Conservation (phyloP, 2,113 vertebrate genomes). For the Eudyptes chrysolophus region DNA sequence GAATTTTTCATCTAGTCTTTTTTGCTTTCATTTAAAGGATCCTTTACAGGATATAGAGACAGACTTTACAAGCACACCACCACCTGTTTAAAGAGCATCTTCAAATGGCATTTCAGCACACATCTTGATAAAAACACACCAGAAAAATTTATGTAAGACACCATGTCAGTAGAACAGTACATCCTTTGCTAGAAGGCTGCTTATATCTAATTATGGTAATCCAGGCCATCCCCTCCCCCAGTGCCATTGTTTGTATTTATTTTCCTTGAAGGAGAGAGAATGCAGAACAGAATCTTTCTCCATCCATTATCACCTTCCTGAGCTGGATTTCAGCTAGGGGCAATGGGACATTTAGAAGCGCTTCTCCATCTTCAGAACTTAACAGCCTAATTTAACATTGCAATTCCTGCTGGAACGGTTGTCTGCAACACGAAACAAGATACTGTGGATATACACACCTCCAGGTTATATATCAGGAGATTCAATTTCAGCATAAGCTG, state of each 20-base stretch:
- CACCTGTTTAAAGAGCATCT: neutral
- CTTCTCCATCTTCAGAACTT: neutral
- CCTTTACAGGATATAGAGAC: neutral
- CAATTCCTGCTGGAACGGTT: neutral
- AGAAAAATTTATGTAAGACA: neutral
- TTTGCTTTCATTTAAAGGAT: neutral
- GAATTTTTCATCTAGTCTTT: neutral
- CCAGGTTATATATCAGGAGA: neutral
- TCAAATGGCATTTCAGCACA: neutral
- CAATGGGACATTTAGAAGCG: neutral
- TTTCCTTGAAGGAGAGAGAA: neutral
- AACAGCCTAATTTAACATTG: neutral
- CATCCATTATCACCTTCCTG: neutral
- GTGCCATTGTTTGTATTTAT: neutral
- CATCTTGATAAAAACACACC: neutral
- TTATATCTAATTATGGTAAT: conserved; percentile 1
- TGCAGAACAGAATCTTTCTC: neutral
- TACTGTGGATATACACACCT: neutral
- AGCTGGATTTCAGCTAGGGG: neutral
- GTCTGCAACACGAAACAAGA: neutral
- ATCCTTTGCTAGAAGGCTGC: conserved; percentile 19
- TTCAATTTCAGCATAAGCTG: neutral
- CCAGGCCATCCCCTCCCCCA: neutral
- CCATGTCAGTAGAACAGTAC: neutral
- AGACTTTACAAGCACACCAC: neutral